Conservation (phyloP, 2,113 vertebrate genomes). For the Semnopithecus entellus region DNA sequence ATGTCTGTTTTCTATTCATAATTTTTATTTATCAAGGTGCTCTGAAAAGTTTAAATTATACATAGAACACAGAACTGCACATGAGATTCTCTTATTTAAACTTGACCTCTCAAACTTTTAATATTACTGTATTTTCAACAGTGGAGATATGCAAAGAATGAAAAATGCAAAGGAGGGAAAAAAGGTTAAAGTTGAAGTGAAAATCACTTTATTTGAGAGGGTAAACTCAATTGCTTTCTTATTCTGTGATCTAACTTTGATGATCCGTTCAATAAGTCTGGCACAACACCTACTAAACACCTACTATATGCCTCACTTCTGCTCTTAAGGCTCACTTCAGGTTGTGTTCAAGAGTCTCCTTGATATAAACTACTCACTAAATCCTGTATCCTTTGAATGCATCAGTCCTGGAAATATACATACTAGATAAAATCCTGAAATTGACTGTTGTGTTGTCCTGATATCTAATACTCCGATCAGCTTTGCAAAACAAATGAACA, state of each 20-base stretch:
- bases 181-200: background rate
- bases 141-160: background rate
- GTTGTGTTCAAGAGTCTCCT: background rate
- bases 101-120: background rate
- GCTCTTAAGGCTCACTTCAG: background rate
- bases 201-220: background rate
- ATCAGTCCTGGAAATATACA: background rate
- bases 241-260: background rate
- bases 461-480: background rate
- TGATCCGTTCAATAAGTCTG: background rate
- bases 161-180: background rate
- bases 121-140: background rate
- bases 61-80: background rate
- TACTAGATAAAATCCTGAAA: background rate
- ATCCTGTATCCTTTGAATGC: background rate
- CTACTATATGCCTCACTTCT: background rate
- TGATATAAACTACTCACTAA: background rate
- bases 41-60: constrained; percentile 2
- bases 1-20: background rate
- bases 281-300: background rate
- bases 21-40: background rate
- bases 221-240: background rate
- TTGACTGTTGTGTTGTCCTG: background rate
- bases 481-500: constrained; percentile 4
- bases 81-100: background rate